Evolutionary conservation across 2,113 vertebrate genomes (phyloP).

Genomic region (Amphiprion ocellaris): DNA sequence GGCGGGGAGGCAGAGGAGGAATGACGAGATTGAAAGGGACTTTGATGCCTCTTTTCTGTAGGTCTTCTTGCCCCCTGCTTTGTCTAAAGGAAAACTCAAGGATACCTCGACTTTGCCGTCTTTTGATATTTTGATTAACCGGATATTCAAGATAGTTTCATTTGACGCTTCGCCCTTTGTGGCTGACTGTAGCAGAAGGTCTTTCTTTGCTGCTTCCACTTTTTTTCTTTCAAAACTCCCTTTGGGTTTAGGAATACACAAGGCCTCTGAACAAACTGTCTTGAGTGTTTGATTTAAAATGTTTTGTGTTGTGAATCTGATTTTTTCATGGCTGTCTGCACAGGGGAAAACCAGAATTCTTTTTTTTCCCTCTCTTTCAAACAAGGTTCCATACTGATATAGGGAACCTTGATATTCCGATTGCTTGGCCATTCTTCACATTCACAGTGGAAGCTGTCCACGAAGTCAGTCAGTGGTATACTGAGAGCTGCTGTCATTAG

Average conservation of each 20-base stretch:
- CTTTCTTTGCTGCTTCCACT: constrained; percentile 5
- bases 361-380: neutral
- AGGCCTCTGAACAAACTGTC: constrained; percentile 1
- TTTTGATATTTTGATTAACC: constrained; percentile 59
- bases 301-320: constrained; percentile 8
- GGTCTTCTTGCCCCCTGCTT: constrained; percentile 47
- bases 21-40: constrained; percentile 47
- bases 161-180: constrained; percentile 36
- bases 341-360: neutral
- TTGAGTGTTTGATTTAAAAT: constrained; percentile 17
- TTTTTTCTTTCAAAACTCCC: constrained; percentile 24
- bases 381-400: neutral
- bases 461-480: neutral
- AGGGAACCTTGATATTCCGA: neutral
- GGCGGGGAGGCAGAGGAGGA: constrained; percentile 4
- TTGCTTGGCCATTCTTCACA: neutral
- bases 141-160: constrained; percentile 33
- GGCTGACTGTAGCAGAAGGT: neutral
- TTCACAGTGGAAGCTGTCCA: neutral
- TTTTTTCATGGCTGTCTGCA: neutral
- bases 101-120: constrained; percentile 43
- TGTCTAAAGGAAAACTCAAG: constrained; percentile 58
- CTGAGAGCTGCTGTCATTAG: neutral
- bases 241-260: constrained; percentile 12
- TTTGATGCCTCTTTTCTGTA: constrained; percentile 45